Conservation (phyloP, 2,888 invertebrate species). For the Xestia xanthographa region DNA sequence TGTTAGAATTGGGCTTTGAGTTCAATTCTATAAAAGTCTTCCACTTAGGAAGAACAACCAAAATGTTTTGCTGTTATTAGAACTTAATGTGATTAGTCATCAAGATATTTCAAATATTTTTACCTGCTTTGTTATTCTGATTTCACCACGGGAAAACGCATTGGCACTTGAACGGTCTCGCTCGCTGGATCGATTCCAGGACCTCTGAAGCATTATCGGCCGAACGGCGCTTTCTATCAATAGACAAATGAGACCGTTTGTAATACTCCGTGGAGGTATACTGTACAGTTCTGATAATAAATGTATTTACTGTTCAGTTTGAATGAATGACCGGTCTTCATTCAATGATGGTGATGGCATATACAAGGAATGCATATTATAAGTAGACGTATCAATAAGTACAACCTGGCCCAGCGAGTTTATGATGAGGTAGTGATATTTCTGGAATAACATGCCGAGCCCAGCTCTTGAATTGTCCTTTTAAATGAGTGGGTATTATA, state of each 20-base stretch:
- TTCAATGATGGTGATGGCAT: constrained; percentile 50
- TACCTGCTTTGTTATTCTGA: constrained; percentile 27
- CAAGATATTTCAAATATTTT: constrained; percentile 20
- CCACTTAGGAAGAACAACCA: background rate
- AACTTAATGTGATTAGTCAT: constrained; percentile 2
- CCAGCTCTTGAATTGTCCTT: constrained; percentile 45
- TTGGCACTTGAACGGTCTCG: constrained; percentile 31
- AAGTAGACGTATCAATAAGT: constrained; percentile 49
- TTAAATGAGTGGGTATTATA: constrained; percentile 69
- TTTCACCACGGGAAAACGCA: constrained; percentile 16
- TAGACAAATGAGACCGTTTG: constrained; percentile 49
- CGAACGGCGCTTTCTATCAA: constrained; percentile 41
- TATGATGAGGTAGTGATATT: constrained; percentile 47
- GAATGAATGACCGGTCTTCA: constrained; percentile 59
- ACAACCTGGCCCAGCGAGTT: constrained; percentile 34
- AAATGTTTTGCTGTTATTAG: background rate
- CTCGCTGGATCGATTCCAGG: constrained; percentile 50
- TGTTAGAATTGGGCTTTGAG: background rate
- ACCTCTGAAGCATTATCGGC: constrained; percentile 33
- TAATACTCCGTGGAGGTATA: constrained; percentile 11
- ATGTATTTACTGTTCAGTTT: constrained; percentile 44
- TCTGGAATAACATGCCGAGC: constrained; percentile 48
- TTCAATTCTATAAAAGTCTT: background rate
- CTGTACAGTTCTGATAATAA: constrained; percentile 27
- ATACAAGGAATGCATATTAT: constrained; percentile 55